Base-by-base conservation (phyloP, 2,113 vertebrate species). In the Hippocampus guttulatus region DNA sequence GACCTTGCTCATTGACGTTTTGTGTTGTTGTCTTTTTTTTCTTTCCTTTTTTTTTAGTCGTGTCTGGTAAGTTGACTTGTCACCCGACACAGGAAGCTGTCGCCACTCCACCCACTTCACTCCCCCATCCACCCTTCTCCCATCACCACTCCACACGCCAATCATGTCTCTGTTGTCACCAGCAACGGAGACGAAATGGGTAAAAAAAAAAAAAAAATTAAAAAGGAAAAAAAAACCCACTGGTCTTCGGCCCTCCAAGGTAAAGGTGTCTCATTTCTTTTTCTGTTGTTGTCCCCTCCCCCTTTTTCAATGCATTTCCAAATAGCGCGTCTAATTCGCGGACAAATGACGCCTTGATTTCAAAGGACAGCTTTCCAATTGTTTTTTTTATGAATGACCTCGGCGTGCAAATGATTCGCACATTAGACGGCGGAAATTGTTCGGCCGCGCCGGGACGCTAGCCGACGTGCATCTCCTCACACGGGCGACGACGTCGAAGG, bases 31-130 rank as follows among this genome's bases (percentile, higher is more conserved):
- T 95, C 83, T 93, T 93, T 94, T 93, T n/a, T 92, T 93, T 94
- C 92, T 93, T 88, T 93, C 91, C 92, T 85, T 85, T 96, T 98
- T 96, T 98, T 89, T 95, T 95, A 99, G 97, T 98, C 93, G 87
- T 95, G 90, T 98, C 96, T 97, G 97, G 97, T 99, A 99, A 99
- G 97, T 99, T 96, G 95, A 96, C 94, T 94, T 96, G 94, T 97
- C 96, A 94, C 94, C 95, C 93, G 94, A 95, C 93, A 93, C 91
- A 92, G 91, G 94, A 94, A 91, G 94, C 93, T 94, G 93, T 95
- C 93, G 93, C 93, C 92, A 92, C 92, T 61, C 92, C 64, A 65
- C 41, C 64, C 43, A 18, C 41, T 25, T n/a, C 64, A 88, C 87
- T 18, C 47, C 21, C 89, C 85, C 52, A 52, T 85, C 69, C 94